A percentile compares a stretch with the other conserved stretches of the same genome.
Evolutionary conservation across 2,888 invertebrate species (phyloP).

Genomic region (Amiota mariae): DNA sequence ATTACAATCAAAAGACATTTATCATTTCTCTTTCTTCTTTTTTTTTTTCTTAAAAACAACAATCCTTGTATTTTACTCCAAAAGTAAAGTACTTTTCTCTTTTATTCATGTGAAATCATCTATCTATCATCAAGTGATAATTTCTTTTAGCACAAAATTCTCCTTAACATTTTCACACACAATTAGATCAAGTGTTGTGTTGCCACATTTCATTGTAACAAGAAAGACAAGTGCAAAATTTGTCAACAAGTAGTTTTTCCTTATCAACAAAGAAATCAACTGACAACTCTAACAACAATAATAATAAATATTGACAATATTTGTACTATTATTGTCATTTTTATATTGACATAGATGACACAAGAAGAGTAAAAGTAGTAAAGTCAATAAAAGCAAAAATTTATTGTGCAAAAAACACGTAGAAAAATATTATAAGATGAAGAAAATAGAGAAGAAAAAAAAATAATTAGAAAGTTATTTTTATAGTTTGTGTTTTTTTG

Average conservation of each 20-base stretch:
- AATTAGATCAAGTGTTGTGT: no score
- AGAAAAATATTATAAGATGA: no score
- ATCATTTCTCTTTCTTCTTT: no score
- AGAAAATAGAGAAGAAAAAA: background rate
- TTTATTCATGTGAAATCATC: no score
- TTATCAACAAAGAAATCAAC: background rate
- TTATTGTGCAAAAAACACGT: background rate
- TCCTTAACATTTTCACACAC: no score
- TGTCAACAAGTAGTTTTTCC: background rate
- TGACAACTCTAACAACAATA: background rate
- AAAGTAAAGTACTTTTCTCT: no score
- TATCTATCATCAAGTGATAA: no score
- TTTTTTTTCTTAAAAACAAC: no score
- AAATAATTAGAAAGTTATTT: constrained; percentile 7
- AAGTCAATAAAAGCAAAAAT: background rate
- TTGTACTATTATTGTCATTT: background rate
- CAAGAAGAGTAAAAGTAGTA: constrained; percentile 1
- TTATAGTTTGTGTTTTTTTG: no score
- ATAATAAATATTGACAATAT: constrained; percentile 4
- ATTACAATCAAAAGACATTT: no score
- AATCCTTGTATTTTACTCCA: no score
- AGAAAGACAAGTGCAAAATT: constrained; percentile 2
- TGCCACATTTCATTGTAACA: background rate
- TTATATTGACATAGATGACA: constrained; percentile 6
- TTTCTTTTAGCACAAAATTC: no score